Base-by-base conservation (phyloP, 2,888 invertebrate genomes). In the Brassicogethes aeneus region DNA sequence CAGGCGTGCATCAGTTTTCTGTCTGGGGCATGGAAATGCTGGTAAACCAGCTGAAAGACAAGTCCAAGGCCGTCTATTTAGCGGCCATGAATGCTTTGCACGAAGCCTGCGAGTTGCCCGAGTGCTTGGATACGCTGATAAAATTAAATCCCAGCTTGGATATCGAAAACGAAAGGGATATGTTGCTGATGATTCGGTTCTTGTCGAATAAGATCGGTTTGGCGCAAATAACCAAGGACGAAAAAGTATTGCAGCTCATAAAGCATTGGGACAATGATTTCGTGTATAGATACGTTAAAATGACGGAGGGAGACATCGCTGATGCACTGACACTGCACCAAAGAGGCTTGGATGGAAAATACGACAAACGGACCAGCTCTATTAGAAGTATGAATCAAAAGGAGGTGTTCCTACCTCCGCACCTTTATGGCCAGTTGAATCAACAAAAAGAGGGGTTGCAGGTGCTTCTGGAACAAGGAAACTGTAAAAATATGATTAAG, bases 51-150 rank as follows among this genome's bases (percentile, higher is more conserved):
- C 73, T 96, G 23, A 81, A 82, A 51, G 97, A 97, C 63, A 74
- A 79, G 45, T 87, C 86, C 43, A 80, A 81, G 46, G 77, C 82
- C 30, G 86, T 96, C 16, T 82, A 84, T 5, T 72, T 86, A 52
- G 78, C 85, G 7, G 91, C 95, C 3, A 71, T 93, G 40, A 78
- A 82, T 50, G 83, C 86, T 41, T 71, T 96, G 33, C 89, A 93
- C 59, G 96, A 96, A 71, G 90, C 93, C n/a, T 89, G 89, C 61
- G 90, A 91, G 67, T 82, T 91, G 48, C 80, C 84, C 60, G 86
- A 86, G 56, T 73, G 74, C 64, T 40, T 91, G 38, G 84, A 86
- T 53, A 80, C 85, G 48, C 69, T 93, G 49, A 80, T 90, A 48
- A 76, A 79, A 38, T 71, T 86, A 57, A 79, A 82, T 57, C 87